These are phyloP conservation scores for Leptothorax acervorum DNA, from an alignment of 2,888 invertebrate species.

Conservation along the genomic window DNA sequence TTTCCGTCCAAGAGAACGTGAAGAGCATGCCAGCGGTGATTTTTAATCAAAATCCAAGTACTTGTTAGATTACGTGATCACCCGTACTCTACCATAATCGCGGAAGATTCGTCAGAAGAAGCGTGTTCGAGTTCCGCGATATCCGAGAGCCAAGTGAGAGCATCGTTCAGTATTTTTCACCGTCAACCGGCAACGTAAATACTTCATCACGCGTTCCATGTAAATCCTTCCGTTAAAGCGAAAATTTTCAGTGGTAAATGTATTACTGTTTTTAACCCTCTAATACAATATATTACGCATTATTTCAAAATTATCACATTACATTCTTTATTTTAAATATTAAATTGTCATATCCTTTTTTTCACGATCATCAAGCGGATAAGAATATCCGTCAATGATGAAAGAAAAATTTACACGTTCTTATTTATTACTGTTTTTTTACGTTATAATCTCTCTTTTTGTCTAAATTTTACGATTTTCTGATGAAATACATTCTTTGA, in stretches of 20 bases:
- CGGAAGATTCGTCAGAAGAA: not conserved
- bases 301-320: not conserved
- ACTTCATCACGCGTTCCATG: not conserved
- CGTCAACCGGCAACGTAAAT: conserved; percentile 10
- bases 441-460: not conserved
- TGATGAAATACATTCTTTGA: not conserved
- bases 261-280: not conserved
- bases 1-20: conserved; percentile 45
- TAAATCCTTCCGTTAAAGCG: not conserved
- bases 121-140: not conserved
- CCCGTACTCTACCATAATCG: conserved; percentile 4
- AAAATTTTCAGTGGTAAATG: not conserved
- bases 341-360: not conserved
- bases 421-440: not conserved
- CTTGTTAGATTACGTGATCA: conserved; percentile 49
- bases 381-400: not conserved
- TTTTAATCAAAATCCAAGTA: conserved; percentile 63
- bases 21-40: conserved; percentile 46
- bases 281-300: not conserved
- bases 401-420: not conserved
- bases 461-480: not conserved
- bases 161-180: not conserved
- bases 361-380: not conserved
- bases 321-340: not conserved
- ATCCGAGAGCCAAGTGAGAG: not conserved